Evolutionary conservation across 2,888 invertebrate species (phyloP), one percentile per base, ranked within the genome.

Genomic region (Priapulus caudatus): DNA sequence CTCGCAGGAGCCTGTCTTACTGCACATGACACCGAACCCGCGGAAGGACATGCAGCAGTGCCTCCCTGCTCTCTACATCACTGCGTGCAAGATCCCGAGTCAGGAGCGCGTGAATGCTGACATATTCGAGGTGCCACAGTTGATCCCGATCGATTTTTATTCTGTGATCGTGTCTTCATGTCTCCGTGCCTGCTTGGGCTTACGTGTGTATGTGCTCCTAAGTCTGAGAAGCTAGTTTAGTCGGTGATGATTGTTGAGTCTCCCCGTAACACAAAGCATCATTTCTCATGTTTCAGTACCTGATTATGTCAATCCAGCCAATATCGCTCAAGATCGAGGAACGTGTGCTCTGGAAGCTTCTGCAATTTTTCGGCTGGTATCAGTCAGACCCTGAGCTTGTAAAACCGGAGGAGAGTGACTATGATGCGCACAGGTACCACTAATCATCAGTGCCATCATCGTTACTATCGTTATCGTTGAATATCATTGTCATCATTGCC

Each of bases 301-400:
- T 92, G 53, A 80, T 85, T 19, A 76, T 93, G 15, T 81, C 82
- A 56, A 74, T 92, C 52, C 83, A 86, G 50, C 87, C 89, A 51
- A 76, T 92, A 54, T 84, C 85, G 43, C 75, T 93, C 5, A 81
- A 86, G 54, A 74, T 98, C 10, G 97, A 98, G 67, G 97, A 98
- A 70, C 78, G 79, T 53, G 72, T 89, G 23, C 75, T 90, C 23
- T 75, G 86, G 60, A 84, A 86, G 68, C 67, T 87, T 50, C 66
- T 78, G 43, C 72, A 75, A 54, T 73, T 74, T 60, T 57, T 61
- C 45, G 74, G 75, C 3, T 68, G 68, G 57, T 68, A 69, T 51
- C 65, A 67, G 78, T 79, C 57, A 74, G 78, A 65, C 49, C 52
- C 76, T 23, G 79, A 80, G 56, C 75, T 78, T 43, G 72, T 74